Base-by-base conservation (phyloP, 2,113 vertebrate genomes). In the Naja naja region DNA sequence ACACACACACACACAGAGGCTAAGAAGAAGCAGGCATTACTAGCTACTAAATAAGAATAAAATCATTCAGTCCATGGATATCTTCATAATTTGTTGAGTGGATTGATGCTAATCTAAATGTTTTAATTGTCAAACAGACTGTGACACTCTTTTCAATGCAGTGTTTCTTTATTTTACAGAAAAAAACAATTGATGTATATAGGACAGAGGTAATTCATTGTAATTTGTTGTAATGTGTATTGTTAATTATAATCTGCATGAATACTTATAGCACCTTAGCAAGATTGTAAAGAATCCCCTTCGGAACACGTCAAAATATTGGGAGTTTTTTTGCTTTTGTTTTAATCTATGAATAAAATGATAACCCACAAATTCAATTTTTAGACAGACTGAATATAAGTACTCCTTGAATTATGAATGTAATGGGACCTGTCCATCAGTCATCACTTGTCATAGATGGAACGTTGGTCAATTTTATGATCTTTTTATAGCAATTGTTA, bases 171-270 rank as follows among this genome's bases (percentile, higher is more conserved):
- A 90, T 97, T 97, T 97, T 97, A 6, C 97, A 99, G 99, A 97
- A 98, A 95, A 98, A 98, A 97, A 99, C 98, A 0, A 96, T 98
- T 27, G 98, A 98, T 14, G 96, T 97, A 97, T 98, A 98, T 56
- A 98, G 98, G 96, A 98, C 98, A 98, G 98, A 98, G 93, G 99
- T 99, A 97, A 98, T 98, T 98, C 88, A 4, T 90, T 54, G 49
- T 94, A 88, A 56, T 64, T 60, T 87, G 58, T 0, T 12, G 0
- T 45, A 91, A 91, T 58, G 30, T 14, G 6, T 0, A 4, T 3
- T 34, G 0, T 49, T 89, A 0, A 0, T 39, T 89, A 4, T 14
- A 81, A n/a, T 92, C 95, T 25, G 9, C 0, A 34, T 20, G 23
- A 2, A 55, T 23, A 85, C 20, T 88, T 3, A 0, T 6, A 20